A percentile compares a stretch with the other conserved stretches of the same genome.
These are phyloP conservation scores for Platichthys flesus DNA, from an alignment of 2,113 vertebrate species.

Conservation along the genomic window DNA sequence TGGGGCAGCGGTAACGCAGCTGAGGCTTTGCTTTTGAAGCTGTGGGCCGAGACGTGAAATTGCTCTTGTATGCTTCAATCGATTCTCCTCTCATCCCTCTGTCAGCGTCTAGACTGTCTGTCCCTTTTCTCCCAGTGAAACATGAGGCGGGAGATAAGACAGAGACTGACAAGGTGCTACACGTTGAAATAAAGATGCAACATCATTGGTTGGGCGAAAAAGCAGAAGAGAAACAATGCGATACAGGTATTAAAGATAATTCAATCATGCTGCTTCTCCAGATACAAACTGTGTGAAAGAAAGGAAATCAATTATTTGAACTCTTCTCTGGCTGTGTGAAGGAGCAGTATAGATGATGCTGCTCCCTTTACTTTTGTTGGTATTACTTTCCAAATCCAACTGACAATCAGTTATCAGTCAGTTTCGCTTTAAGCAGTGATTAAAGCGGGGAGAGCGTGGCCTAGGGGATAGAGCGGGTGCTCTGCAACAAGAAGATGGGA, in stretches of 20 bases:
- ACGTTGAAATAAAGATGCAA: not conserved
- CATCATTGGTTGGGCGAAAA: not conserved
- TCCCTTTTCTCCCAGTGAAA: slow-evolving; percentile 19
- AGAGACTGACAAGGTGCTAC: slow-evolving; percentile 8
- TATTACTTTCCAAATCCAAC: not conserved
- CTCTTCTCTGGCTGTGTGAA: not conserved
- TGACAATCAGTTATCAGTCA: not conserved
- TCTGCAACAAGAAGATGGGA: no score
- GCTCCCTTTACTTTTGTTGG: no score
- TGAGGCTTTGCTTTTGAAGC: slow-evolving; percentile 42
- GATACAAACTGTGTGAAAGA: slow-evolving; percentile 2
- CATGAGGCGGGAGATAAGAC: slow-evolving; percentile 14
- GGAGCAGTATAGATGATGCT: no score
- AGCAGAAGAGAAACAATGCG: not conserved
- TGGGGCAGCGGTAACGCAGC: not conserved
- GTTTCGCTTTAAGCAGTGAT: not conserved
- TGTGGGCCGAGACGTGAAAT: slow-evolving; percentile 58
- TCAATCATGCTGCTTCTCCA: not conserved
- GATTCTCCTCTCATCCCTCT: slow-evolving; percentile 49
- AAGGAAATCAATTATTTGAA: slow-evolving; percentile 17
- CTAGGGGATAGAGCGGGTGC: no score
- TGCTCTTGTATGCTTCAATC: slow-evolving; percentile 54
- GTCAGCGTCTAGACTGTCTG: slow-evolving; percentile 53
- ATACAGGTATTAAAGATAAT: not conserved
- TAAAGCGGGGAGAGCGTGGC: no score